A percentile compares a stretch with the other conserved stretches of the same genome.
Evolutionary conservation across 2,888 invertebrate genomes (phyloP).

Genomic region (Ectobius pallidus): DNA sequence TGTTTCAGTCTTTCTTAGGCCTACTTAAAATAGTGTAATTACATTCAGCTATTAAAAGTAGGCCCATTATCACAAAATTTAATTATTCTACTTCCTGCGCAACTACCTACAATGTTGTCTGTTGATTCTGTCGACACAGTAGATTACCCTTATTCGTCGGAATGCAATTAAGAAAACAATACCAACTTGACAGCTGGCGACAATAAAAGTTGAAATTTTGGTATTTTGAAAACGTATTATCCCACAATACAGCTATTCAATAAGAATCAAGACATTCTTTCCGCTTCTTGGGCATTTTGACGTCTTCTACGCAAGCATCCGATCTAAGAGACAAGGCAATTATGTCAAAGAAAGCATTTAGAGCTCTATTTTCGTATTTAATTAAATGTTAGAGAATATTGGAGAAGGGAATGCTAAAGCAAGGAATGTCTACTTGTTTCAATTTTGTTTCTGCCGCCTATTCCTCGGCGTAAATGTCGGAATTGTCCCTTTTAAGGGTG

Average conservation of each 20-base stretch:
- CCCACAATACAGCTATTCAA: background rate
- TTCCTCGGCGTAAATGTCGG: background rate
- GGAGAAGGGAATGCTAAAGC: background rate
- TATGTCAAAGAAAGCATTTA: background rate
- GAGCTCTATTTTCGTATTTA: background rate
- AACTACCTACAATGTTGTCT: no score
- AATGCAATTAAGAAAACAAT: background rate
- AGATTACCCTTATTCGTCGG: no score
- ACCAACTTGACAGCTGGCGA: background rate
- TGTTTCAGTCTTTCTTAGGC: no score
- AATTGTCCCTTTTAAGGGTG: background rate
- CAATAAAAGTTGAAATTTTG: background rate
- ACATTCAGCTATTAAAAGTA: no score
- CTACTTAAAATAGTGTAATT: no score
- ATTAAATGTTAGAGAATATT: slow-evolving; percentile 5
- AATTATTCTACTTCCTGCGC: no score
- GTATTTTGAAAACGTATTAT: background rate
- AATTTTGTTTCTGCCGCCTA: background rate
- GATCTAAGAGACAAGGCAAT: background rate
- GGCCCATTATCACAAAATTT: no score
- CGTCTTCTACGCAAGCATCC: background rate
- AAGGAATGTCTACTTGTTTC: background rate
- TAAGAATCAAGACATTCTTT: background rate
- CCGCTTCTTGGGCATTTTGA: no score
- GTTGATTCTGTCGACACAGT: no score